Conservation (phyloP, 2,113 vertebrate species). For the Stigmatopora argus region DNA sequence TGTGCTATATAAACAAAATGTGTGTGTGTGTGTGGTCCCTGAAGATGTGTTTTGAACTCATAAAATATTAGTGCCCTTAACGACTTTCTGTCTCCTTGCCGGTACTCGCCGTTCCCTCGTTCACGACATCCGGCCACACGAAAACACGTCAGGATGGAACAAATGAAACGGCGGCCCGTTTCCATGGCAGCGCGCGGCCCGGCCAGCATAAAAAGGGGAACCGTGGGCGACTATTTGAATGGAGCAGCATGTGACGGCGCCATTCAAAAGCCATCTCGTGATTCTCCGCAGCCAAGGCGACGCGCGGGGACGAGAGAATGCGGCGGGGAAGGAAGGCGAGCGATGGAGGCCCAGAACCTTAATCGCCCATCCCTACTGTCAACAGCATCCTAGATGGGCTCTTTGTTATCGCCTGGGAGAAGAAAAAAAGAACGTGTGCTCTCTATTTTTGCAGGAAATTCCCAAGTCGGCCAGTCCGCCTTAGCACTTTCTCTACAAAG, state of each 20-base stretch:
- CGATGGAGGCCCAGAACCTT: background rate
- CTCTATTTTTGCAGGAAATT: background rate
- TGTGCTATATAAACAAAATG: too few relatives aligned
- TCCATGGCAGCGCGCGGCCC: slow-evolving; percentile 47
- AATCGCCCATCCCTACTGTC: background rate
- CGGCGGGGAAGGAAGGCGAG: background rate
- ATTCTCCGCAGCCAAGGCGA: slow-evolving; percentile 30
- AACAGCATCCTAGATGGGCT: background rate
- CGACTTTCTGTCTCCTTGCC: too few relatives aligned
- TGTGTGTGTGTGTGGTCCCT: too few relatives aligned
- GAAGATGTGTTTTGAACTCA: too few relatives aligned
- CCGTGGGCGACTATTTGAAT: slow-evolving; percentile 51
- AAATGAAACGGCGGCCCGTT: background rate
- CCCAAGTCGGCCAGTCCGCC: slow-evolving; percentile 1
- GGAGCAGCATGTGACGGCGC: slow-evolving; percentile 56
- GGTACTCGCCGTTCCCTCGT: too few relatives aligned
- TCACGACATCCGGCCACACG: background rate
- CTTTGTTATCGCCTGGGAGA: background rate
- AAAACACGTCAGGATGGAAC: background rate
- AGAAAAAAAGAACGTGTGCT: background rate
- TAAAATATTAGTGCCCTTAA: too few relatives aligned
- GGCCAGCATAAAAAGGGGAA: slow-evolving; percentile 39
- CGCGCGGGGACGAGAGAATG: slow-evolving; percentile 25
- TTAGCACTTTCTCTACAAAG: background rate
- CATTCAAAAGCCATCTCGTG: slow-evolving; percentile 44